These are phyloP conservation scores for Rhipidura dahli DNA, from an alignment of 2,113 vertebrate genomes.

Conservation along the genomic window DNA sequence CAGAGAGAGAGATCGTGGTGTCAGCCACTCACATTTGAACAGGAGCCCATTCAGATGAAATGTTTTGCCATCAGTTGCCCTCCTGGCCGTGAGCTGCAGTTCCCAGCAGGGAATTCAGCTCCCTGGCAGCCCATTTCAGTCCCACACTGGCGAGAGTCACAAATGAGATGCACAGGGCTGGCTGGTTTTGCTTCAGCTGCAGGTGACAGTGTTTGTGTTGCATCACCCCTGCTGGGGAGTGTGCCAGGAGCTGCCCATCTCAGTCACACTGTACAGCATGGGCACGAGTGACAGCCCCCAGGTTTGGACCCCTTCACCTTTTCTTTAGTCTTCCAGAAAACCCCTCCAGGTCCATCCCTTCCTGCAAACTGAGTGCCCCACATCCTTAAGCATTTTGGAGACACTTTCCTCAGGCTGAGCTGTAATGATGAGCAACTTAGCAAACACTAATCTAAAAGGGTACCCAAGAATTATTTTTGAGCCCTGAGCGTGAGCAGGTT, in stretches of 20 bases:
- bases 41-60: background rate
- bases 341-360: background rate
- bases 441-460: background rate
- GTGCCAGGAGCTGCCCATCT: background rate
- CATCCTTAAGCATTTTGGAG: background rate
- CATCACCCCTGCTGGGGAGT: background rate
- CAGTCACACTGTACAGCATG: background rate
- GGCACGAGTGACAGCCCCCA: rapidly evolving
- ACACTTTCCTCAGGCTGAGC: background rate
- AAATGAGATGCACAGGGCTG: background rate
- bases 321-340: background rate
- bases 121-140: background rate
- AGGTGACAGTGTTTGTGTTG: background rate
- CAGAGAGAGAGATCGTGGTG: background rate
- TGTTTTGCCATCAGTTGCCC: background rate
- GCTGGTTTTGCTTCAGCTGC: background rate
- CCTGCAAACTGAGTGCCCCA: background rate
- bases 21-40: background rate
- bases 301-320: background rate
- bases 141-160: rapidly evolving
- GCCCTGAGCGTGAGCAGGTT: background rate
- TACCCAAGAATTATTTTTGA: background rate
- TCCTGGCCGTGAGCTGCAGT: background rate
- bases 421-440: background rate
- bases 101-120: background rate